These are phyloP conservation scores for Epizoanthus fatuus DNA, from an alignment of 92 coral and sea anemone species.

Conservation along the genomic window DNA sequence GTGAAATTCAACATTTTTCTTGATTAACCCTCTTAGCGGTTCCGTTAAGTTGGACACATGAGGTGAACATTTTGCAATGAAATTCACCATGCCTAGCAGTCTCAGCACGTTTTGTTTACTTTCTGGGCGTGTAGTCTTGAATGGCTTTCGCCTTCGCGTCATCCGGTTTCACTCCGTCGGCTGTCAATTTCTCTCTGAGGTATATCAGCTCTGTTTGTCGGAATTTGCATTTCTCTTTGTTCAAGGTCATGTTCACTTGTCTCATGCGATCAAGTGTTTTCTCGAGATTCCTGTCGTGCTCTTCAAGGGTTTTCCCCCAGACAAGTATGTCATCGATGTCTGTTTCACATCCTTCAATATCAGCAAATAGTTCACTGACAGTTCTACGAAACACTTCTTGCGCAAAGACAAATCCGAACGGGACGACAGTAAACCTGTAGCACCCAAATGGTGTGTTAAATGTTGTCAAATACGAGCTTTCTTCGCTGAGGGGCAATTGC, in stretches of 20 bases:
- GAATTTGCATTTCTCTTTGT: background rate
- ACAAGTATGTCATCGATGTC: too few relatives aligned
- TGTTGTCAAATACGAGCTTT: slow-evolving; percentile 60
- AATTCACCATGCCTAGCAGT: too few relatives aligned
- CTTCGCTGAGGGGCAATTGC: slow-evolving; percentile 61
- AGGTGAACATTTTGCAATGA: too few relatives aligned
- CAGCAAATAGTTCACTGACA: slow-evolving; percentile 42
- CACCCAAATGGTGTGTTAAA: slow-evolving; percentile 68
- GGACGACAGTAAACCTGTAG: slow-evolving; percentile 49
- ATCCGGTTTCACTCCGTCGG: slow-evolving; percentile 68
- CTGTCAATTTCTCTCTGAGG: slow-evolving; percentile 67
- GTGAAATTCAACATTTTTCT: slow-evolving; percentile 59
- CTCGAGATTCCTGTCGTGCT: slow-evolving; percentile 58
- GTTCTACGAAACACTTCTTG: slow-evolving; percentile 78
- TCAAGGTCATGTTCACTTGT: slow-evolving; percentile 68
- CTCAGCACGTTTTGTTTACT: slow-evolving; percentile 63
- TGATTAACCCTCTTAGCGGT: background rate
- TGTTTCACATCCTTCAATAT: too few relatives aligned
- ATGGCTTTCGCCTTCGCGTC: slow-evolving; percentile 68
- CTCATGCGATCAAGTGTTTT: slow-evolving; percentile 39
- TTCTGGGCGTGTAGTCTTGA: slow-evolving; percentile 49
- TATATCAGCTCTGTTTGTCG: slow-evolving; percentile 17
- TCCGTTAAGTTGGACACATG: too few relatives aligned
- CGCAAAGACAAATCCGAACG: slow-evolving; percentile 63
- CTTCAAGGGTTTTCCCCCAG: slow-evolving; percentile 51